phyloP scores from a whole-genome alignment of 2,113 vertebrate genomes.

The Sturnira hondurensis region DNA sequence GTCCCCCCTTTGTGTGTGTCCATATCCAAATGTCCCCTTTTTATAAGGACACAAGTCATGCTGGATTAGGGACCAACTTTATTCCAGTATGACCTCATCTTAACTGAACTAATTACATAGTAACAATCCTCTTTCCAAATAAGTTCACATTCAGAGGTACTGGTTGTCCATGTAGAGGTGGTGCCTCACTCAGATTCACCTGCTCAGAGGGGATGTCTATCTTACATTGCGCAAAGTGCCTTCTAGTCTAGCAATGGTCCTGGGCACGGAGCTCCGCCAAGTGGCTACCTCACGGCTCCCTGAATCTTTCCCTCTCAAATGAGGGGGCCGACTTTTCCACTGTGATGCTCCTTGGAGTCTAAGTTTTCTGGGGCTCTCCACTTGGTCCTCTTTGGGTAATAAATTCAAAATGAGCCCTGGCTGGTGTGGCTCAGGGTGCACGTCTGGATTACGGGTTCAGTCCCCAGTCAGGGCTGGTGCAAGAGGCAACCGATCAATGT shows the following conservation, averaged over 20 bases:
- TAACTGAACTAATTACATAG: background rate
- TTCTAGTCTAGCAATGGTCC: background rate
- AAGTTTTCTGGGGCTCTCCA: background rate
- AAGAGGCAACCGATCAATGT: too few species aligned
- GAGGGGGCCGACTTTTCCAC: background rate
- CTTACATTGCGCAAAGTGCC: background rate
- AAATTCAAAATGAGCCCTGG: background rate
- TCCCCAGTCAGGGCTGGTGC: too few species aligned
- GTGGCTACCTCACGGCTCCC: background rate
- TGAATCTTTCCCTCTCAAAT: background rate
- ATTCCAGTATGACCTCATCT: background rate
- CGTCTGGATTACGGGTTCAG: too few species aligned
- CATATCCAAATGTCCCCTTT: background rate
- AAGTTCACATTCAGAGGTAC: background rate
- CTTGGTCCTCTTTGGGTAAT: background rate
- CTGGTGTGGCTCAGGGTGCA: too few species aligned
- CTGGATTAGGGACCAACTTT: background rate
- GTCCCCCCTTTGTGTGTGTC: background rate
- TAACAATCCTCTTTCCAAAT: background rate
- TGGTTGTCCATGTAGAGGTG: background rate
- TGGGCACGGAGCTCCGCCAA: background rate
- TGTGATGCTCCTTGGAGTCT: background rate
- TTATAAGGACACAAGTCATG: background rate
- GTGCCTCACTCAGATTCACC: background rate
- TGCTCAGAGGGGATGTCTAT: background rate